Evolutionary conservation across 2,797 vertebrate genomes (phyloP).

Genomic region (Rhabdomys pumilio): DNA sequence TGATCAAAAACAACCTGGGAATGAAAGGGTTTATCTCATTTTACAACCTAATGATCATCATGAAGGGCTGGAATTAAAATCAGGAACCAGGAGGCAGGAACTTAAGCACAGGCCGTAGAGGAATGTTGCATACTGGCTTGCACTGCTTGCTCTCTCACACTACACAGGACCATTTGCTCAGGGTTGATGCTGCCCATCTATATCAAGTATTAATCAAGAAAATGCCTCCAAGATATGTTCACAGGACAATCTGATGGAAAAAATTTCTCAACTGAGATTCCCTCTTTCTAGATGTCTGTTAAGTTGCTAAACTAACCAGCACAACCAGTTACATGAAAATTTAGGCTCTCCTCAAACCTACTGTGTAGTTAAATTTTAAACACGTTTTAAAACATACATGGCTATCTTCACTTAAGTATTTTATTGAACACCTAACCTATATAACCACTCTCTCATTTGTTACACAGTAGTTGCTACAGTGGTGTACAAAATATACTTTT

Average conservation of each 20-base stretch:
- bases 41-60: not conserved
- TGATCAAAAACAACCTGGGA: not conserved
- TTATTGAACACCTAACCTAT: not conserved
- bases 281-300: not conserved
- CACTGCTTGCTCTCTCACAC: not conserved
- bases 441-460: not conserved
- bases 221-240: not conserved
- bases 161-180: not conserved
- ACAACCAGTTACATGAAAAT: conserved; percentile 35
- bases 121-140: not conserved
- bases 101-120: not conserved
- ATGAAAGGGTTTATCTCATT: not conserved
- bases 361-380: conserved; percentile 54
- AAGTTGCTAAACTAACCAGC: not conserved
- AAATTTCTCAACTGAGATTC: not conserved
- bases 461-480: not conserved
- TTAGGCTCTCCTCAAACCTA: not conserved
- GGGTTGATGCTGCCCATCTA: not conserved
- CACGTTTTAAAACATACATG: conserved; percentile 48
- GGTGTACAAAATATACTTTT: not conserved
- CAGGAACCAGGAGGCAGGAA: not conserved
- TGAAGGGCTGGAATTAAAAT: not conserved
- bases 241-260: not conserved
- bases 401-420: not conserved
- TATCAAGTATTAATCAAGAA: not conserved